Percentiles rank a stretch among this genome's conserved stretches.
Evolutionary conservation across 2,888 invertebrate species (phyloP).

Genomic region (Tinea trinotella): DNA sequence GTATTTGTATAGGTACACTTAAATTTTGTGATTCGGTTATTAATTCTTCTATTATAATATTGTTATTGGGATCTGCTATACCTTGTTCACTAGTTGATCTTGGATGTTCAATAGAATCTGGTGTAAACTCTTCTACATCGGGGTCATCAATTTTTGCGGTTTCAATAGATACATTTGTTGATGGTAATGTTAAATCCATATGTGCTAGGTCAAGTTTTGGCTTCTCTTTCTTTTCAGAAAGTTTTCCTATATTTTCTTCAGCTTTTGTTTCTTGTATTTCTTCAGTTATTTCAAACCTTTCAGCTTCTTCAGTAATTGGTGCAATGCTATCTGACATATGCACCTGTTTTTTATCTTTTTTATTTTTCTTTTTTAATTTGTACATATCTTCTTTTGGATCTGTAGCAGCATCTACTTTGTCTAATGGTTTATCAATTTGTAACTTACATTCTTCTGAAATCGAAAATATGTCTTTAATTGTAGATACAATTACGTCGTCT

Average conservation of each 20-base stretch:
- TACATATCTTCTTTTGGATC: constrained; percentile 1
- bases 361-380: constrained; percentile 19
- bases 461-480: too few species aligned
- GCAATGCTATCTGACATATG: not conserved
- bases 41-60: constrained; percentile 49
- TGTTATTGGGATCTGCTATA: constrained; percentile 41
- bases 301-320: not conserved
- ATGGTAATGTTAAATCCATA: not conserved
- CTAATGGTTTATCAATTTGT: not conserved
- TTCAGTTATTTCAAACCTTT: not conserved
- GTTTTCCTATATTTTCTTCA: not conserved
- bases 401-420: not conserved
- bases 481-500: too few species aligned
- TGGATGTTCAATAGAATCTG: constrained; percentile 46
- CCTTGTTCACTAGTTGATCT: constrained; percentile 46
- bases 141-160: constrained; percentile 7
- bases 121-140: constrained; percentile 30
- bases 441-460: too few species aligned
- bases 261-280: not conserved
- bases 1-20: constrained; percentile 28
- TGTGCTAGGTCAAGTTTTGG: not conserved
- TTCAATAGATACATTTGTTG: not conserved
- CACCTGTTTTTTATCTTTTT: constrained; percentile 18
- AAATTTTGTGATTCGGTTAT: constrained; percentile 26
- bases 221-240: constrained; percentile 19